phyloP scores from a whole-genome alignment of 2,888 invertebrate species.

The Chloroclystis v-ata region DNA sequence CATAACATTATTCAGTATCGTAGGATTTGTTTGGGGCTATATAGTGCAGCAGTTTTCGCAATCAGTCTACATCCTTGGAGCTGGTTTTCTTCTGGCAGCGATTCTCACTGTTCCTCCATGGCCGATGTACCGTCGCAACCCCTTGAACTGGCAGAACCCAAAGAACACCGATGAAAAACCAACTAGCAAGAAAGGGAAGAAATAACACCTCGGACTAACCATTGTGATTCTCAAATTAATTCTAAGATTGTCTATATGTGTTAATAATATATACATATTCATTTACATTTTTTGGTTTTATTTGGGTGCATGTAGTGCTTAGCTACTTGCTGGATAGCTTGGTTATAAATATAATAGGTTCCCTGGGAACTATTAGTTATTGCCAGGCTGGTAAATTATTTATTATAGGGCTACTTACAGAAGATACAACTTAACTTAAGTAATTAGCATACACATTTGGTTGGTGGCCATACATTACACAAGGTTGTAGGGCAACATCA shows the following conservation, averaged over 20 bases:
- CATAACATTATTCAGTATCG: slow-evolving; percentile 92
- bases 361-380: too few relatives aligned
- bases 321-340: too few relatives aligned
- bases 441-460: too few relatives aligned
- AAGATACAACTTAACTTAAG: too few relatives aligned
- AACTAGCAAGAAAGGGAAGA: slow-evolving; percentile 76
- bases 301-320: too few relatives aligned
- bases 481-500: too few relatives aligned
- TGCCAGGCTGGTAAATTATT: too few relatives aligned
- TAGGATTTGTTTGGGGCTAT: slow-evolving; percentile 95
- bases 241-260: slow-evolving; percentile 13
- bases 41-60: slow-evolving; percentile 97
- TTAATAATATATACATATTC: neutral
- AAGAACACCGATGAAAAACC: slow-evolving; percentile 63
- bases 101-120: slow-evolving; percentile 96
- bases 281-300: neutral
- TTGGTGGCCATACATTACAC: too few relatives aligned
- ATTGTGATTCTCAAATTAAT: slow-evolving; percentile 23
- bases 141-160: slow-evolving; percentile 93
- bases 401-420: too few relatives aligned
- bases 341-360: too few relatives aligned
- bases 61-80: slow-evolving; percentile 94
- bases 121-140: slow-evolving; percentile 94
- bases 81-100: slow-evolving; percentile 92
- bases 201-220: slow-evolving; percentile 34